Evolutionary conservation across 2,113 vertebrate genomes (phyloP), one percentile per base, ranked within the genome.

Genomic region (Marmota flaviventris): DNA sequence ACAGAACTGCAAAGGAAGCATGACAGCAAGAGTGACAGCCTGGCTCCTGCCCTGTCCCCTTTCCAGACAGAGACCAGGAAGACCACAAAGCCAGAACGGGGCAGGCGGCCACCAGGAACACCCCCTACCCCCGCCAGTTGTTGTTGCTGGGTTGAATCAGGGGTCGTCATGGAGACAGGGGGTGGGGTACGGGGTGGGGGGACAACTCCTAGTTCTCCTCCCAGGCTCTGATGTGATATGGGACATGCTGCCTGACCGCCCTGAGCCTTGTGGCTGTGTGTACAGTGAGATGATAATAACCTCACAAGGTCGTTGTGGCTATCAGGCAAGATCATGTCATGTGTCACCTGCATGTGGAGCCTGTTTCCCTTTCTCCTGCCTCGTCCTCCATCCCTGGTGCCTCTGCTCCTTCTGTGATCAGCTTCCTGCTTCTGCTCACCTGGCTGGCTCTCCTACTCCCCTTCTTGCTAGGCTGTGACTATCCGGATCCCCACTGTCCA

Each of bases 1-100:
- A 96, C 96, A 98, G 89, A 93, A 85, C 87, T 93, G 95, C 85
- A 92, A 92, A 98, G 97, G 97, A 98, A 98, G 97, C 97, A 98
- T 85, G 94, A 95, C 88, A 95, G 85, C 67, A 73, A 39, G 83
- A 65, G 69, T 93, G 85, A 93, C 91, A 82, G 95, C 0, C 86
- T 92, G 93, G 69, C 81, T 87, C 84, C 37, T 29, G 85, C 72
- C 45, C 89, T 58, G 32, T 0, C 0, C 0, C 29, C 22, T 79
- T 67, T 48, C 8, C 0, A 0, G n/a, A 72, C 11, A 0, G 37
- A 77, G 72, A 51, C n/a, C 0, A 11, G 92, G 85, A 82, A 0
- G 0, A 3, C 75, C 37, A 0, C 9, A 29, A 34, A 34, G 84
- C 73, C 20, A 5, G 5, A 29, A 16, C 3, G 7, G 12, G 85